These are phyloP conservation scores for Trachymyrmex cornetzi DNA, from an alignment of 1,140 invertebrate genomes.

Conservation along the genomic window DNA sequence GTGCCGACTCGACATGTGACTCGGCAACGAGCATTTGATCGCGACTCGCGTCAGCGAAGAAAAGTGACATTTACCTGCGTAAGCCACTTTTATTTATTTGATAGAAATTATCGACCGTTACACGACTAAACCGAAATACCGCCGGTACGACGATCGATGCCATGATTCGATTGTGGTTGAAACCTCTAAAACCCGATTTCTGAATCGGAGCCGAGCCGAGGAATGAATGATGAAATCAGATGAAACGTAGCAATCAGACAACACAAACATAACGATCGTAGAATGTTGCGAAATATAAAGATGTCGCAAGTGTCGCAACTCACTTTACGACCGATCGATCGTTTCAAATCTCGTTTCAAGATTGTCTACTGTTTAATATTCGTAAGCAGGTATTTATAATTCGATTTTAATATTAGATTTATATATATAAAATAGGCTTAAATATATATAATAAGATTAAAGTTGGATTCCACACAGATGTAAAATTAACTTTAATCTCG, in stretches of 20 bases:
- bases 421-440: too few species aligned
- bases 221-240: conserved; percentile 57
- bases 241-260: conserved; percentile 14
- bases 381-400: too few species aligned
- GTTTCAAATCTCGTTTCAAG: not conserved
- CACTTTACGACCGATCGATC: not conserved
- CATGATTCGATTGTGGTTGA: conserved; percentile 70
- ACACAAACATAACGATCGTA: not conserved
- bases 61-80: conserved; percentile 73
- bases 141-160: conserved; percentile 78
- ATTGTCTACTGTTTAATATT: not conserved
- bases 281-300: not conserved
- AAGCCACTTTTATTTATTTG: conserved; percentile 74
- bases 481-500: too few species aligned
- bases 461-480: too few species aligned
- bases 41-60: not conserved
- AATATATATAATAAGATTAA: too few species aligned
- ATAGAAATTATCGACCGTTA: conserved; percentile 78
- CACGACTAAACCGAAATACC: conserved; percentile 75
- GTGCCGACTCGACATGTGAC: not conserved
- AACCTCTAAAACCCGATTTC: not conserved
- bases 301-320: not conserved
- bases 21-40: not conserved
- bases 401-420: too few species aligned
- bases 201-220: too few species aligned